A percentile compares a stretch with the other conserved stretches of the same genome.
Evolutionary conservation across 2,888 invertebrate species (phyloP).

Genomic region (Conus canariensis): DNA sequence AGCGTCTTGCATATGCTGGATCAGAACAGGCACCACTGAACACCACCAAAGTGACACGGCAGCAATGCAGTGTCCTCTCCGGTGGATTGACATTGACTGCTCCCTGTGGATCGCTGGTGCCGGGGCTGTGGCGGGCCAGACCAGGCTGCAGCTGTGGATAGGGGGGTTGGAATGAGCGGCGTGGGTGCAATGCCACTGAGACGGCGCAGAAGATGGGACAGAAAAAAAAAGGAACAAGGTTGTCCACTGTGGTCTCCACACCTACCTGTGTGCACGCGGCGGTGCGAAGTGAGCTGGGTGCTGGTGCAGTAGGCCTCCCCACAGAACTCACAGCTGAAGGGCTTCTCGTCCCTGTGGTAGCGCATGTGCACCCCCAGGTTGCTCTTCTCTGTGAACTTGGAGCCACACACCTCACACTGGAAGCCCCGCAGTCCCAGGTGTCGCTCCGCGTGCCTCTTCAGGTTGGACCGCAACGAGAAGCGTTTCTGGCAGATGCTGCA

Average conservation of each 20-base stretch:
- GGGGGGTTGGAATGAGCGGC: no score
- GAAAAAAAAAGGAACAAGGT: no score
- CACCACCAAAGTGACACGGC: no score
- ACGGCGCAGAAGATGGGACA: no score
- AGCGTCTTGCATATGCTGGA: no score
- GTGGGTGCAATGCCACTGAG: no score
- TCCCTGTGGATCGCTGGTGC: no score
- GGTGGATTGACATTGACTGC: no score
- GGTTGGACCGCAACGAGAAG: constrained; percentile 45
- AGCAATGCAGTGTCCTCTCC: no score
- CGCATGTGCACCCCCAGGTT: constrained; percentile 46
- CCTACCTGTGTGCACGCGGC: constrained; percentile 43
- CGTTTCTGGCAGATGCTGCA: constrained; percentile 49
- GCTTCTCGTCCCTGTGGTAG: constrained; percentile 49
- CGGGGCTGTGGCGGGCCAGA: no score
- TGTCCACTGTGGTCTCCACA: neutral
- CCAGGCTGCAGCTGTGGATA: no score
- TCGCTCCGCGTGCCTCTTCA: constrained; percentile 46
- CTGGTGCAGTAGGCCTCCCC: constrained; percentile 46
- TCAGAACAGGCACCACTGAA: no score
- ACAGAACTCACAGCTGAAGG: constrained; percentile 50
- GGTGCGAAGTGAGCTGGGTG: constrained; percentile 41
- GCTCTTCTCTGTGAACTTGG: constrained; percentile 49
- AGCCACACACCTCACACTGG: constrained; percentile 50
- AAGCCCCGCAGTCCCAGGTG: constrained; percentile 48